Evolutionary conservation across 2,113 vertebrate species (phyloP), one percentile per base, ranked within the genome.

Genomic region (Ammospiza caudacuta): DNA sequence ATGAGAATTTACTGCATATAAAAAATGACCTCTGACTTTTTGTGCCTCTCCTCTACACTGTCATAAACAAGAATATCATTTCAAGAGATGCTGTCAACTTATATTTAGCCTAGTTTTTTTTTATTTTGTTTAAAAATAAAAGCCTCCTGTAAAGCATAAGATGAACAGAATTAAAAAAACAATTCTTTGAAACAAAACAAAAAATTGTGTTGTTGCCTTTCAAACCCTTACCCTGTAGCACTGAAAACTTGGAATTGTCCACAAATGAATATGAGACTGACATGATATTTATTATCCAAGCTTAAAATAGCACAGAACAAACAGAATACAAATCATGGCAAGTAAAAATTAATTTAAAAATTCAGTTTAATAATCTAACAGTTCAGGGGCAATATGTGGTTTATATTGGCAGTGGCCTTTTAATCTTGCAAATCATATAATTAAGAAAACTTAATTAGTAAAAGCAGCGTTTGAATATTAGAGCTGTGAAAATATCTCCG

Each of bases 311-410:
- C 90, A 77, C 92, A 93, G 94, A 87, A 90, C 90, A 95, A 95
- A 96, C 94, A 97, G 89, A 96, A 92, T 83, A 96, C 94, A 96
- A 96, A 96, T 96, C 92, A 94, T 76, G 96, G 92, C 94, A 95
- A 96, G 96, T 94, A 92, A 96, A 96, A 97, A 97, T 97, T 97
- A 94, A 97, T 96, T 96, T 94, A 44, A 96, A 97, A 97, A 94
- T 83, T 92, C 94, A 94, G 59, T 96, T 96, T 97, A 97, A 95
- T 97, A 93, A 96, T 84, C 95, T 93, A 93, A 92, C 95, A 89
- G 96, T 97, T 96, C 87, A 94, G 90, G 86, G 95, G 95, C 94
- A 95, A 96, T 95, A 92, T 97, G 95, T 8, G 94, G 94, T 96
- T 96, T 96, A 74, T 93, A 93, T 90, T 96, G 89, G 92, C 92